Base-by-base conservation (phyloP, 2,797 vertebrate species). In the Onychomys arenicola region DNA sequence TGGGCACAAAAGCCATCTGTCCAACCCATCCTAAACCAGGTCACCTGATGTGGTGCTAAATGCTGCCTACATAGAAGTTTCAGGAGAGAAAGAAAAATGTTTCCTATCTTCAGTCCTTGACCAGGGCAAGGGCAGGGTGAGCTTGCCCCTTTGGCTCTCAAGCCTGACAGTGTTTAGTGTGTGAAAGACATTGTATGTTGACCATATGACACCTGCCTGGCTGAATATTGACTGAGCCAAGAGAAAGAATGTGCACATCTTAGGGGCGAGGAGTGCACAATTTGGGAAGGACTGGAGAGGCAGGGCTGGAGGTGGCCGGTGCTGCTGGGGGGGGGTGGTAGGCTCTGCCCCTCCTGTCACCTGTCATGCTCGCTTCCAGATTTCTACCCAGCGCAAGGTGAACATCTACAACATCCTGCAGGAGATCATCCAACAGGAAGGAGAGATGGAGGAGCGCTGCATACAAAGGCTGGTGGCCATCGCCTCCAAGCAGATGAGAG, bases 351-450 rank as follows among this genome's bases (percentile, higher is more conserved):
- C 10, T 23, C 27, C 29, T 57, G 46, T 73, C 34, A 4, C 2
- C 52, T 0, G 0, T 27, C 76, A 1, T n/a, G 0, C 25, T 89
- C 83, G 43, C 52, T 16, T 37, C n/a, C 76, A 98, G 98, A 97
- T 96, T 21, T 89, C 97, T 46, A 95, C 77, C 23, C 96, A 96
- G 91, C 76, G 95, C 76, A 97, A 92, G 57, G 25, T 97, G 80
- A 97, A 88, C 94, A 96, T 98, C 10, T 96, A 98, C 93, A 96
- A 23, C 94, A 92, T 96, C 59, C 97, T 98, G 4, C 97, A 97
- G 77, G 97, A 95, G 12, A 93, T 98, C 93, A 90, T 96, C 46
- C 96, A 94, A 94, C 97, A 98, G 96, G 93, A 97, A 40, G 97
- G 97, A 4, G 96, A 97, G 77, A 95, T 98, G 95, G 97, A 97